Evolutionary conservation across 2,797 vertebrate species (phyloP), one percentile per base, ranked within the genome.

Genomic region (Syncerus caffer): DNA sequence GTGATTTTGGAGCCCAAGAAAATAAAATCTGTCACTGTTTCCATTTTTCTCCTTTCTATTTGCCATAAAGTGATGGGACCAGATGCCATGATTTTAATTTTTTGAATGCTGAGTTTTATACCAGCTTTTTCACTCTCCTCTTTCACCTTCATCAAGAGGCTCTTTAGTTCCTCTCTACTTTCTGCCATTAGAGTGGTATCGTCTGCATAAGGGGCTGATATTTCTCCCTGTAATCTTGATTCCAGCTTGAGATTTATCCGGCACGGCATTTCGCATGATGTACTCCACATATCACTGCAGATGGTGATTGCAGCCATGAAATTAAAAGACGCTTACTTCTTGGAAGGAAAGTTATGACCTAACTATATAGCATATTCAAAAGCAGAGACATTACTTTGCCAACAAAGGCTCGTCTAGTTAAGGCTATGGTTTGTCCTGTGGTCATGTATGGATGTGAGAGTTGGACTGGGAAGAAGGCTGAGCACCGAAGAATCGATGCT

Each of bases 221-320:
- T 67, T 64, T 64, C 62, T 67, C 62, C n/a, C 17, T 11, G 9
- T 17, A 19, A 67, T 67, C n/a, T 67, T 34, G 7, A 67, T 67
- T 34, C 16, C n/a, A 67, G 62, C n/a, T 67, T 67, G 62, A 34
- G n/a, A 2, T 67, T 67, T 67, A 67, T 67, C n/a, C 17, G 67
- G n/a, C 16, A n/a, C 4, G 9, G 1, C 2, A 19, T 67, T 67
- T 67, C 0, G 0, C 62, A 5, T 67, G 17, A 67, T 67, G n/a
- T 11, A 34, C n/a, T 34, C 31, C 19, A 16, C 1, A 19, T 67
- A 19, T 34, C 45, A 47, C 45, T 47, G 45, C 45, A 47, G 45
- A 47, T 47, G 45, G 45, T 47, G 45, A 47, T 47, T 47, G 10
- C 10, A 11, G 45, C 45, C 45, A 47, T 47, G 45, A 47, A 47